phyloP scores from a whole-genome alignment of 2,797 vertebrate species.

The Gambusia yucatana region DNA sequence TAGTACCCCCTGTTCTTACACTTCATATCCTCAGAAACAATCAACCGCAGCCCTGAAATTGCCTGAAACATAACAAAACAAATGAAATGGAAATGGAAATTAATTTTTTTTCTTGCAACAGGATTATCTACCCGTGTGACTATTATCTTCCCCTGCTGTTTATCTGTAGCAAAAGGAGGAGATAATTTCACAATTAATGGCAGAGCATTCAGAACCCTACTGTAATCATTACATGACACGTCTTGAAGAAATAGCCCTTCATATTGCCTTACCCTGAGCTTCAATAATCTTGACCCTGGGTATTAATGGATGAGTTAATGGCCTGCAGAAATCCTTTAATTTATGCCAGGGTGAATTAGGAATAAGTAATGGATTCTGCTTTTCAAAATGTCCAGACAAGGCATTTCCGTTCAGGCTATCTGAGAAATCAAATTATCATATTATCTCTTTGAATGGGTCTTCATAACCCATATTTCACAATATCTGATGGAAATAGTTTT shows the following conservation, averaged over 20 bases:
- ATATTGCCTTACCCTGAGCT: constrained; percentile 83
- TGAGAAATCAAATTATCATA: constrained; percentile 86
- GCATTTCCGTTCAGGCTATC: constrained; percentile 85
- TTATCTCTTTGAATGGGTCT: constrained; percentile 84
- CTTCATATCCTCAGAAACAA: constrained; percentile 79
- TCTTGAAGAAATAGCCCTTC: constrained; percentile 82
- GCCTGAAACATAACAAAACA: constrained; percentile 82
- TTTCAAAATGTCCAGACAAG: constrained; percentile 83
- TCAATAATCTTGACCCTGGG: constrained; percentile 85
- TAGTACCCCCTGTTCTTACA: constrained; percentile 66
- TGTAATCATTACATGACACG: constrained; percentile 80
- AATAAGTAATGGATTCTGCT: constrained; percentile 87
- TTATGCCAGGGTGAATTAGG: constrained; percentile 86
- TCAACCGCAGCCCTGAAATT: constrained; percentile 74
- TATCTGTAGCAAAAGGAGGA: constrained; percentile 77
- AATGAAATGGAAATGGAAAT: constrained; percentile 84
- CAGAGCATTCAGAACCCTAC: constrained; percentile 73
- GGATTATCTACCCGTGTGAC: constrained; percentile 77
- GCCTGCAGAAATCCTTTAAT: constrained; percentile 86
- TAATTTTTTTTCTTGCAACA: constrained; percentile 71
- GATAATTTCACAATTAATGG: constrained; percentile 85
- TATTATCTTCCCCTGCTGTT: constrained; percentile 81
- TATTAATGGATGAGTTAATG: constrained; percentile 88
- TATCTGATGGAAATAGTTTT: constrained; percentile 83
- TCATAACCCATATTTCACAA: constrained; percentile 82